Base-by-base conservation (phyloP, 2,888 invertebrate genomes). In the Trichopoda pennipes region DNA sequence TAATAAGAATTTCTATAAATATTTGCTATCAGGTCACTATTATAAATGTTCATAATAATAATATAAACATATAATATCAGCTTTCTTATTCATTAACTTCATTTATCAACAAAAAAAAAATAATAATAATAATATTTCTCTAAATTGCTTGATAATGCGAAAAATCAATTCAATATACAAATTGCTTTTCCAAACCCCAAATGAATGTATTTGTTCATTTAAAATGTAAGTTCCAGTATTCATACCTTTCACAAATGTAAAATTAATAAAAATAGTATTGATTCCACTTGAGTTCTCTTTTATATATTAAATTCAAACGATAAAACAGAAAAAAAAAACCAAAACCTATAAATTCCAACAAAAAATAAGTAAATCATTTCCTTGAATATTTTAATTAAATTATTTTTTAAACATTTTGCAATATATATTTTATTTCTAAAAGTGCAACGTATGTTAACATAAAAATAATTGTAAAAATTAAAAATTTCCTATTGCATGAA, bases 341-440 rank as follows among this genome's bases (percentile, higher is more conserved):
- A 42, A n/a, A 61, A n/a, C n/a, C n/a, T n/a, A n/a, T n/a, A n/a
- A 23, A 21, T 8, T 16, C 44, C 8, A 44, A 61, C n/a, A 23
- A 0, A n/a, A 44, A 7, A 44, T 44, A 61, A 1, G 28, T 44
- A 23, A n/a, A n/a, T n/a, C 17, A 28, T 28, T 23, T 61, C n/a
- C 10, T n/a, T 10, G 2, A 21, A 44, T 10, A 17, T 17, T 35
- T 61, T 61, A 47, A 61, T 47, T 61, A 61, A 61, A 61, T 10
- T 44, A 23, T 61, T 47, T 32, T 19, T 19, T 17, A n/a, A 49
- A 49, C n/a, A 51, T 49, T 10, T 17, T 14, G 8, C 14, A 49
- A 49, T 32, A 49, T 47, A 1, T 28, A 28, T 28, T 28, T 35
- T 61, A 49, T 44, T n/a, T 1, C 16, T 14, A n/a, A 44, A 14